Evolutionary conservation across 2,113 vertebrate genomes (phyloP).

Genomic region (Upupa epops): DNA sequence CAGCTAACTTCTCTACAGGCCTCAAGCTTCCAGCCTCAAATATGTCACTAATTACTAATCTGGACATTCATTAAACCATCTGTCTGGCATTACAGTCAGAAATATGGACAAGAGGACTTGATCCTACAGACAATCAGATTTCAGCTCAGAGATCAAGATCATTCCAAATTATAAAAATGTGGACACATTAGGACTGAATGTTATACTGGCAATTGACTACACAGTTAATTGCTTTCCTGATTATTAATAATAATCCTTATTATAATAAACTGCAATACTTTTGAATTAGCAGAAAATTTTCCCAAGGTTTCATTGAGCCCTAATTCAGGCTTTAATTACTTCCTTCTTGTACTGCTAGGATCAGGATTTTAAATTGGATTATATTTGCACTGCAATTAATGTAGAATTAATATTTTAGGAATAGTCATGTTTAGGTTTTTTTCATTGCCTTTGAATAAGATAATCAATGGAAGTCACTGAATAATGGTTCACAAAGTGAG

Average conservation of each 20-base stretch:
- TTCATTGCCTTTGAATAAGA: not conserved
- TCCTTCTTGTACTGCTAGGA: slow-evolving; percentile 11
- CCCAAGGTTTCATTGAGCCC: not conserved
- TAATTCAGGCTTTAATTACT: slow-evolving; percentile 13
- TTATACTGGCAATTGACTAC: not conserved
- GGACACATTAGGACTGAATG: not conserved
- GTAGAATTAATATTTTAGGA: not conserved
- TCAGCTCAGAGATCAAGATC: not conserved
- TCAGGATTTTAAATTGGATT: not conserved
- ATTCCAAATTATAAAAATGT: not conserved
- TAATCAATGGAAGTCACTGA: not conserved
- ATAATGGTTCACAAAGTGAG: not conserved
- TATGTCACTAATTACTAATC: not conserved
- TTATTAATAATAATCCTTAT: not conserved
- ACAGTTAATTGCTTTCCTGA: slow-evolving; percentile 1
- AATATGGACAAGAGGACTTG: not conserved
- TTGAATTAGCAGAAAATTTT: slow-evolving; percentile 30
- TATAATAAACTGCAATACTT: not conserved
- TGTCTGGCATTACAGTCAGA: not conserved
- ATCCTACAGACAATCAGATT: not conserved
- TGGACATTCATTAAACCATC: not conserved
- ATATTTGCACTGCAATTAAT: not conserved
- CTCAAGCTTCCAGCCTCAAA: not conserved
- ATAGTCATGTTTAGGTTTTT: not conserved
- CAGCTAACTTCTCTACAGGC: not conserved